Base-by-base conservation (phyloP, 2,797 vertebrate genomes). In the Aratinga solstitialis region DNA sequence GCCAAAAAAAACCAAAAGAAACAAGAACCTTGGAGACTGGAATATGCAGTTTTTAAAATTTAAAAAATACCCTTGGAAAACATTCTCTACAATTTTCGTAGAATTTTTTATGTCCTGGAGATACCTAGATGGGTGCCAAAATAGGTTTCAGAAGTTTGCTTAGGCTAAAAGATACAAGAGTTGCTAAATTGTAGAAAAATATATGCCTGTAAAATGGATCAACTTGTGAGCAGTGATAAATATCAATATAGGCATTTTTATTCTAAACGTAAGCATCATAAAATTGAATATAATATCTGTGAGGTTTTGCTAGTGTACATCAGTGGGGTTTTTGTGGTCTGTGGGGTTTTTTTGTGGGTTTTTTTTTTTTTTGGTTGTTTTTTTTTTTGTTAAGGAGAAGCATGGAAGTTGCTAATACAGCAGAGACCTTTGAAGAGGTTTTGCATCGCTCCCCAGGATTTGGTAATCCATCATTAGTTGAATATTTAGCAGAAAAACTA, bases 91-190 rank as follows among this genome's bases (percentile, higher is more conserved):
- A 17, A 5, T 32, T 61, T 51, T 87, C 58, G 4, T 71, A 7
- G 17, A 12, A 3, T 42, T 71, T 56, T 32, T 1, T 67, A 3
- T n/a, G 16, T 68, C 17, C 21, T 66, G 30, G 22, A 3, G 5
- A n/a, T 50, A 13, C 0, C 0, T 4, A 8, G 7, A 3, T 30
- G 13, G 11, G 16, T 83, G 48, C 34, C 26, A 29, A 5, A 48
- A 32, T 7, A 36, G 21, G 2, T 76, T 79, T 84, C n/a, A 48
- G 34, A 79, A 76, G 13, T 22, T 90, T 0, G 0, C 5, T 38
- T 83, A 16, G 11, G 29, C 11, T 63, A 5, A 77, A 75, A 36
- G 7, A 9, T 22, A 3, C 6, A 16, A 45, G 4, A 2, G 6
- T 47, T 20, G 7, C 7, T 63, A 30, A 78, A 22, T 5, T 40